Evolutionary conservation across 1,140 invertebrate genomes (phyloP).

Genomic region (Caenorhabditis briggsae): DNA sequence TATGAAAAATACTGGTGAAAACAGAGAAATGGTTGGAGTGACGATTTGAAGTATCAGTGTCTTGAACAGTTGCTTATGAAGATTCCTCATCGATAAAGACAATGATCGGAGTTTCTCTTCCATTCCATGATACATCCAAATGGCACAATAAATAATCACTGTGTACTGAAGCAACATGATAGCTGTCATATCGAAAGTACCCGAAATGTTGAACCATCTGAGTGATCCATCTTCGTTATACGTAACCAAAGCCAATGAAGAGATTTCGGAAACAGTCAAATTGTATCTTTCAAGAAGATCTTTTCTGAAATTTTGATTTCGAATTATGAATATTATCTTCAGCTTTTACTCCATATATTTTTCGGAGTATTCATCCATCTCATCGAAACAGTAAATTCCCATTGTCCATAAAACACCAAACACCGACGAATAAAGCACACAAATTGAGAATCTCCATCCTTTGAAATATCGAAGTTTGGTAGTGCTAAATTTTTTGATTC

Average conservation of each 20-base stretch:
- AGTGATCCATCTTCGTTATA: not conserved
- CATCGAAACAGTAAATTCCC: not conserved
- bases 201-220: not conserved
- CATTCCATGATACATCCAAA: no score
- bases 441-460: not conserved
- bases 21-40: no score
- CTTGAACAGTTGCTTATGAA: no score
- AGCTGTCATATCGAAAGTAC: not conserved
- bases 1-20: no score
- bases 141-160: no score
- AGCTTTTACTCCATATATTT: not conserved
- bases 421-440: not conserved
- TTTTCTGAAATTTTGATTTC: not conserved
- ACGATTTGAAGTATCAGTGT: no score
- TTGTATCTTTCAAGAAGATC: not conserved
- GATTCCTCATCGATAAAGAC: no score
- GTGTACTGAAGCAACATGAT: not conserved
- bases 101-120: no score
- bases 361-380: not conserved
- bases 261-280: not conserved
- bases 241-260: not conserved
- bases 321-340: not conserved
- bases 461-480: not conserved
- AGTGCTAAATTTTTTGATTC: not conserved
- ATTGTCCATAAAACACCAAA: not conserved